A percentile compares a stretch with the other conserved stretches of the same genome.
Conservation (phyloP, 2,113 vertebrate genomes). For the Diadophis punctatus region DNA sequence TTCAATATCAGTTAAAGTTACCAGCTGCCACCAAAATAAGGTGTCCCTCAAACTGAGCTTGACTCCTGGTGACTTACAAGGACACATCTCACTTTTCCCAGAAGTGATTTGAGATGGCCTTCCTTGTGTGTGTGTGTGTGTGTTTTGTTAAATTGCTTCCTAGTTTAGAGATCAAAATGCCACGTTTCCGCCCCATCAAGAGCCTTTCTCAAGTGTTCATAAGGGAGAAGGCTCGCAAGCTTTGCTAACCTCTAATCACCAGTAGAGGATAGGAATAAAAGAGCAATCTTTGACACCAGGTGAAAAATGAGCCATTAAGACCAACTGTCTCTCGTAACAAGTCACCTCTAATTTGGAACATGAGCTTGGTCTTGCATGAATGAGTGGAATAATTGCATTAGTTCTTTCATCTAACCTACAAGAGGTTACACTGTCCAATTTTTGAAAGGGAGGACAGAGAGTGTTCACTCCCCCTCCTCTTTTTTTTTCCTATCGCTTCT, state of each 20-base stretch:
- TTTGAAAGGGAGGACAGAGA: neutral
- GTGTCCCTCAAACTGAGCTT: neutral
- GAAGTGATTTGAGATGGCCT: neutral
- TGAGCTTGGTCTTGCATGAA: conserved; percentile 15
- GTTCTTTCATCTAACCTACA: conserved; percentile 17
- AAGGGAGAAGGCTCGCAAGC: neutral
- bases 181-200: neutral
- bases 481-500: neutral
- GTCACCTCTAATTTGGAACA: conserved; percentile 34
- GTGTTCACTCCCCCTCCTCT: neutral
- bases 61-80: neutral
- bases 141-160: neutral
- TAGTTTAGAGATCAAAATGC: neutral
- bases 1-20: neutral
- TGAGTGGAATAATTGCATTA: conserved; percentile 24
- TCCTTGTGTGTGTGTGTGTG: neutral
- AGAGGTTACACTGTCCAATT: neutral
- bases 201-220: neutral
- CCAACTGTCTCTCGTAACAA: conserved; percentile 20
- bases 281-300: neutral
- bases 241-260: neutral
- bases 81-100: neutral
- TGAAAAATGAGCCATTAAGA: conserved; percentile 33
- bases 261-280: neutral
- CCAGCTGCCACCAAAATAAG: neutral